Base-by-base conservation (phyloP, 2,888 invertebrate species). In the Phyto melanocephala region DNA sequence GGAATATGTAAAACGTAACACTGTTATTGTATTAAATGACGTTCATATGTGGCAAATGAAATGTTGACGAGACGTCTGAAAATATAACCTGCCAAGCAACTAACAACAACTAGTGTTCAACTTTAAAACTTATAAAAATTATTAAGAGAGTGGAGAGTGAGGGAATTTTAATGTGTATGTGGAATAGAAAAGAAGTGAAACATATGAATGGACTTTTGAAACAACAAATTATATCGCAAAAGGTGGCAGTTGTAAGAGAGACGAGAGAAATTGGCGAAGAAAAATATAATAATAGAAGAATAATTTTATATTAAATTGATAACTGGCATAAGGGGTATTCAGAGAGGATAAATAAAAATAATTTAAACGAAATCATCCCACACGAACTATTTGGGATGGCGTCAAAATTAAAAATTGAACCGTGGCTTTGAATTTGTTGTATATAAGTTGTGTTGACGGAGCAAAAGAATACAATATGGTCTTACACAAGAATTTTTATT, bases 21-120 rank as follows among this genome's bases (percentile, higher is more conserved):
- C 52, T 62, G 54, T 63, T 80, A 68, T 80, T 80, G 67, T 74
- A 68, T 76, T 71, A 76, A 71, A 76, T 75, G 78, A 82, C 74
- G 81, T 78, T 68, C 42, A 35, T 54, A 42, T 15, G 35, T 3
- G 6, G 28, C 6, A 20, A 24, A 60, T 52, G 52, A 42, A 54
- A 56, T 78, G 72, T 74, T 78, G 81, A 81, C 81, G 81, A 81
- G 81, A 78, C 81, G 81, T 81, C 81, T 81, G 71, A 56, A 58
- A 67, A 56, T 37, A 72, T 24, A 17, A 20, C 17, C 50, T 58
- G 24, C 37, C 40, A 60, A 40, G 7, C 15, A 60, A 65, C 47
- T 20, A 37, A 42, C 37, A 22, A 56, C 6, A 42, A 22, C 45
- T 3, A 45, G 6, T 15, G n/a, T 47, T 17, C 13, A 17, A 7